Base-by-base conservation (phyloP, 1,140 invertebrate species). In the Cydia fagiglandana region DNA sequence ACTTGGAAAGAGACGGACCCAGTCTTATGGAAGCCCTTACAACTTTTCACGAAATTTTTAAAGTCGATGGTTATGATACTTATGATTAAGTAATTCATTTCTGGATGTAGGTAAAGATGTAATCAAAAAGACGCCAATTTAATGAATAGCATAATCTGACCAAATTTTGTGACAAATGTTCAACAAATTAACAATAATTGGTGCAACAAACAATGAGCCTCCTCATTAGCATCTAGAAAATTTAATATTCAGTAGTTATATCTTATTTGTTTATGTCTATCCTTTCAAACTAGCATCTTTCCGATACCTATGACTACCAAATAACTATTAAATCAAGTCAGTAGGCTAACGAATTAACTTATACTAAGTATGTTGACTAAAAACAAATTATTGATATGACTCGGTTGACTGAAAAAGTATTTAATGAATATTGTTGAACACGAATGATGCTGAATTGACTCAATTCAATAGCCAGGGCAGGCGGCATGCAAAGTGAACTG, bases 401-500 rank as follows among this genome's bases (percentile, higher is more conserved):
- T 7, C 12, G 17, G 50, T 53, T 53, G 50, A n/a, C 50, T 17
- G 15, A 61, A 24, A n/a, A 17, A 61, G 7, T 24, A 61, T 20
- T 20, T 9, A 10, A 24, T 61, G 17, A 24, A 24, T 9, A 12
- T 12, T 61, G 56, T 61, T 61, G 9, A 61, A 61, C 17, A 10
- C 7, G 20, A 61, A 61, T 61, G 15, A 68, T n/a, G 15, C 5
- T 68, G 30, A 68, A 34, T 34, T 38, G 66, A 70, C 66, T 38
- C 10, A 34, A 70, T 70, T 70, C 13, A n/a, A 41, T 38, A 70
- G 66, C 66, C 34, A 82, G 77, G 78, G 77, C 84, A 87, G 88
- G 86, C 88, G 87, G 79, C 91, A 92, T 92, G 91, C 91, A 91
- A 84, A 86, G 85, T 88, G 87, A 88, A 89, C 84, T 20, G 20